These are phyloP conservation scores for Odocoileus hemionus DNA, from an alignment of 2,113 vertebrate genomes.

Conservation along the genomic window DNA sequence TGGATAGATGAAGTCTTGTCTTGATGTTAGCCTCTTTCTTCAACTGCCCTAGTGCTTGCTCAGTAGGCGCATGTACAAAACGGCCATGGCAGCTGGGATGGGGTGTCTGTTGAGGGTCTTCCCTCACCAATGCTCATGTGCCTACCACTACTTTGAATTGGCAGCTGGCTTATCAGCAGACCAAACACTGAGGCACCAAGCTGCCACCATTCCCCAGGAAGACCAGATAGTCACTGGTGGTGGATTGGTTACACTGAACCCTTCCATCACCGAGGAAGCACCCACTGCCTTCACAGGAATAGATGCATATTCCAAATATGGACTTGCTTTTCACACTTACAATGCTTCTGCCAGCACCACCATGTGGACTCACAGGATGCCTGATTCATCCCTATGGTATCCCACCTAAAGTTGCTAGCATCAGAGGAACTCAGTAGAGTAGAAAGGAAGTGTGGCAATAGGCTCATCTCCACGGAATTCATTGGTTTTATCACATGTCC, in stretches of 20 bases:
- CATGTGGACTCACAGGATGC: background rate
- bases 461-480: background rate
- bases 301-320: background rate
- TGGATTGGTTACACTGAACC: background rate
- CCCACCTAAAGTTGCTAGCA: background rate
- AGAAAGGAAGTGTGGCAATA: background rate
- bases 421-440: constrained; percentile 20
- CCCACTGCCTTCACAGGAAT: background rate
- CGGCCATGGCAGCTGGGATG: background rate
- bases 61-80: background rate
- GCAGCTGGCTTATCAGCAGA: background rate
- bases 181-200: background rate
- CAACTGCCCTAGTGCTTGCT: background rate
- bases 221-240: background rate
- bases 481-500: background rate
- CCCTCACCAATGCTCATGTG: background rate
- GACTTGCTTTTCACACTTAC: background rate
- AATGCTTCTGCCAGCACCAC: constrained; percentile 4
- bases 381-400: constrained; percentile 6
- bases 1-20: background rate
- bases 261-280: background rate
- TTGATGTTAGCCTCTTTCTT: background rate
- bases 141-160: background rate
- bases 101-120: background rate
- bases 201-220: background rate